phyloP scores from a whole-genome alignment of 1,140 invertebrate species.

The Drosophila yakuba region DNA sequence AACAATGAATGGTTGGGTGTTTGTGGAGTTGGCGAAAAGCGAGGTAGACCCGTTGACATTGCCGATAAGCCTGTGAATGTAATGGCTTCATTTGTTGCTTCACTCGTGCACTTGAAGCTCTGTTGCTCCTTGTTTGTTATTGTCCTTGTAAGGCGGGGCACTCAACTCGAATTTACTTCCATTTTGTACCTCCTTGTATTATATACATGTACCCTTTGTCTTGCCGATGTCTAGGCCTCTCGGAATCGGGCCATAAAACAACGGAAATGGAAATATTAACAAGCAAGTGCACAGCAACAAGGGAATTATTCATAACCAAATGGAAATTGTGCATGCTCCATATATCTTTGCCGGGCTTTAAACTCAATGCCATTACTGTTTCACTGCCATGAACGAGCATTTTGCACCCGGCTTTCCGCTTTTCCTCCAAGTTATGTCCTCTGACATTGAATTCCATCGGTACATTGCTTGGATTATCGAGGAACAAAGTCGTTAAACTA shows the following conservation, averaged over 20 bases:
- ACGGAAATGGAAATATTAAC: constrained; percentile 84
- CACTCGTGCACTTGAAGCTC: constrained; percentile 59
- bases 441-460: constrained; percentile 38
- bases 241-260: constrained; percentile 78
- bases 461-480: constrained; percentile 35
- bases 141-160: constrained; percentile 67
- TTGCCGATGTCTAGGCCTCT: constrained; percentile 58
- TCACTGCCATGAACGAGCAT: constrained; percentile 16
- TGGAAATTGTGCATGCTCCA: constrained; percentile 74
- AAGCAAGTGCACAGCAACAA: constrained; percentile 74
- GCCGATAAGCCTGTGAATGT: constrained; percentile 65
- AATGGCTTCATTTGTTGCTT: constrained; percentile 64
- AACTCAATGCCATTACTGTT: constrained; percentile 49
- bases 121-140: constrained; percentile 70
- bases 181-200: background rate
- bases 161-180: constrained; percentile 51
- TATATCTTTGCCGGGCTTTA: constrained; percentile 62
- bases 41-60: constrained; percentile 56
- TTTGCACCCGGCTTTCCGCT: constrained; percentile 1
- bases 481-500: constrained; percentile 30
- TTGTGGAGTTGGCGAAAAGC: background rate
- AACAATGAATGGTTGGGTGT: constrained; percentile 53
- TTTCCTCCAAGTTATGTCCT: constrained; percentile 22
- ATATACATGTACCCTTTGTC: constrained; percentile 13
- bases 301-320: constrained; percentile 81